These are phyloP conservation scores for Calonectris borealis DNA, from an alignment of 2,113 vertebrate genomes.

Conservation along the genomic window DNA sequence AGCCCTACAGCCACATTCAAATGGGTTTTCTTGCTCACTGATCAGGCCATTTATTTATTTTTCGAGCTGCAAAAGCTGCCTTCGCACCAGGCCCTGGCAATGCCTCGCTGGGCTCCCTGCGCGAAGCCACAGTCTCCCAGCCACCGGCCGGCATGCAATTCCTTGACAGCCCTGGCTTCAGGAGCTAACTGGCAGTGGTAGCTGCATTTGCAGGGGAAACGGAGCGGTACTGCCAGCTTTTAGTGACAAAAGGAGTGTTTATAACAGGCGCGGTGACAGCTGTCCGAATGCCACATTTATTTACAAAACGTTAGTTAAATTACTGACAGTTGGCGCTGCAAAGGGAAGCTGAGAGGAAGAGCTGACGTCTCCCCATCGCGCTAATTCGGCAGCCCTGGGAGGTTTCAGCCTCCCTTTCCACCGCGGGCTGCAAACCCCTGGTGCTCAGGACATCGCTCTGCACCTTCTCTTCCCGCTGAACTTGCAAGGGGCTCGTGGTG, in stretches of 20 bases:
- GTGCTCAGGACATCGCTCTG: background rate
- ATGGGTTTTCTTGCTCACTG: background rate
- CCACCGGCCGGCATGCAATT: background rate
- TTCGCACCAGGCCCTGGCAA: background rate
- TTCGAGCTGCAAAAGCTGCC: background rate
- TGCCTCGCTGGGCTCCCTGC: background rate
- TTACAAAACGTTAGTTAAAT: slow-evolving; percentile 79
- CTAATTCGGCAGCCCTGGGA: background rate
- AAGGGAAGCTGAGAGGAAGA: slow-evolving; percentile 65
- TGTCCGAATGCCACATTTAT: slow-evolving; percentile 78
- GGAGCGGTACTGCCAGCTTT: slow-evolving; percentile 57
- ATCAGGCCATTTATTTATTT: background rate
- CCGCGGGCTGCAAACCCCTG: background rate
- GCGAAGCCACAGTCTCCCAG: background rate
- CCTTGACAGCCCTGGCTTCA: slow-evolving; percentile 20
- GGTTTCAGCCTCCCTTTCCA: background rate
- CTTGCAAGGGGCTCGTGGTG: rapidly evolving
- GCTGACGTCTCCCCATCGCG: slow-evolving; percentile 54
- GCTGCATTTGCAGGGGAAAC: slow-evolving; percentile 45
- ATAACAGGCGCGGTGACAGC: slow-evolving; percentile 73
- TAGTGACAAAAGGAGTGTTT: slow-evolving; percentile 75
- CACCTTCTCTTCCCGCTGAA: background rate
- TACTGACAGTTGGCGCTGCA: slow-evolving; percentile 72
- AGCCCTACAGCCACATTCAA: background rate
- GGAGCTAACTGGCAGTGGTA: slow-evolving; percentile 59